Evolutionary conservation across 2,888 invertebrate genomes (phyloP), one percentile per base, ranked within the genome.

Genomic region (Phragmatobia fuliginosa): DNA sequence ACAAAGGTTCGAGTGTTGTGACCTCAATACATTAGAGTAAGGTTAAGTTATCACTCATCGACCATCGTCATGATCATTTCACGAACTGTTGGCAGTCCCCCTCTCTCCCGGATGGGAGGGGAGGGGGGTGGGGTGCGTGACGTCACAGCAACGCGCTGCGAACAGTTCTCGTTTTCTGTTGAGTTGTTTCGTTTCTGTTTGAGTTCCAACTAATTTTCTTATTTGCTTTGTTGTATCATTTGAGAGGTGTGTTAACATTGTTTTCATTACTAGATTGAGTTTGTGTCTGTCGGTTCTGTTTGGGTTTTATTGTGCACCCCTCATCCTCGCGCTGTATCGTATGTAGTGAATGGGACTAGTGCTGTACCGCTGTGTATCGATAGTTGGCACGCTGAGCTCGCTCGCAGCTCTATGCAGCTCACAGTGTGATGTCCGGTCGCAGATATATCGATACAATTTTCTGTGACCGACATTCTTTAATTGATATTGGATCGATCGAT

Each of bases 231-330:
- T 78, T 84, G 71, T 81, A 64, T 83, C 72, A 75, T 83, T 86
- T 85, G 75, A 83, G 75, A 84, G 78, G 78, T 81, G 78, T 73
- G 79, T 88, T 83, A 76, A 76, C 81, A 87, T 86, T 87, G 77
- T 83, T 85, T 87, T 86, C 76, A 68, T 79, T 78, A 74, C 84
- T 82, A 78, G 81, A 84, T 78, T 84, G 83, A 85, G 85, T 86
- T 87, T 86, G 85, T 87, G 84, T 85, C 84, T 88, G 83, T 81
- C 76, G 66, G 75, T 81, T 78, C 67, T 70, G 84, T 81, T 89
- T 89, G 90, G 90, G 89, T 89, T 91, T 56, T 87, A 90, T 89
- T 87, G 85, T 88, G 92, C 92, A 90, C 90, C 87, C 85, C 84
- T 83, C 90, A 87, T 83, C 87, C 88, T 78, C 25, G 65, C 60